A percentile compares a stretch with the other conserved stretches of the same genome.
phyloP scores from a whole-genome alignment of 2,888 invertebrate species.

The Gonocerus acuteangulatus region DNA sequence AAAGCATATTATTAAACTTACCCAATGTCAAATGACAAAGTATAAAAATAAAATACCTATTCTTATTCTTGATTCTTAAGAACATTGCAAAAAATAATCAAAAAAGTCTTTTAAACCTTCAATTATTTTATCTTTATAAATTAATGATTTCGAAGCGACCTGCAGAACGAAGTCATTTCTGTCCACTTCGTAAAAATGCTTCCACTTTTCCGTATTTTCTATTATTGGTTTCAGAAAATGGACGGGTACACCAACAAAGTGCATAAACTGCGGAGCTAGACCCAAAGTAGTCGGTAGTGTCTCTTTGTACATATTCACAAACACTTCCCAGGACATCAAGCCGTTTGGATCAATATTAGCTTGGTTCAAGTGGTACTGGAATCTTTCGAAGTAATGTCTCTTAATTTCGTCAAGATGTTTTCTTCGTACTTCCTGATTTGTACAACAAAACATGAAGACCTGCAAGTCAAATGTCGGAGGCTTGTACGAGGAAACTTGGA shows the following conservation, averaged over 20 bases:
- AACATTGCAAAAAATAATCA: neutral
- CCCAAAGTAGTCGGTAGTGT: neutral
- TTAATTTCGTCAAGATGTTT: neutral
- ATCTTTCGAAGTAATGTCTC: slow-evolving; percentile 1
- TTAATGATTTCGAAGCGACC: neutral
- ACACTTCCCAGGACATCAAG: slow-evolving; percentile 7
- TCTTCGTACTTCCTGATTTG: neutral
- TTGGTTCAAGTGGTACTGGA: neutral
- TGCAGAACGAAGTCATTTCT: neutral
- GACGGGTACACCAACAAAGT: neutral
- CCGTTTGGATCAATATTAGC: neutral
- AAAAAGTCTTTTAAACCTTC: neutral
- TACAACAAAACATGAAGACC: neutral
- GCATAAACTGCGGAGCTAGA: neutral
- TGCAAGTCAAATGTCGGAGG: slow-evolving; percentile 9
- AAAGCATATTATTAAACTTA: no score
- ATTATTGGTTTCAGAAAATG: slow-evolving; percentile 1
- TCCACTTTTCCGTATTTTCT: neutral
- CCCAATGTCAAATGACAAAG: no score
- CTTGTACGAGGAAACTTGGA: slow-evolving; percentile 6
- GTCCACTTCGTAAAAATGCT: slow-evolving; percentile 1
- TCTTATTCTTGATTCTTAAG: no score
- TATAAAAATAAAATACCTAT: no score
- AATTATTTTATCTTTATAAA: neutral
- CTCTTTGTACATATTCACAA: slow-evolving; percentile 13